phyloP scores from a whole-genome alignment of 2,797 vertebrate species.

The Melanotaenia boesemani region DNA sequence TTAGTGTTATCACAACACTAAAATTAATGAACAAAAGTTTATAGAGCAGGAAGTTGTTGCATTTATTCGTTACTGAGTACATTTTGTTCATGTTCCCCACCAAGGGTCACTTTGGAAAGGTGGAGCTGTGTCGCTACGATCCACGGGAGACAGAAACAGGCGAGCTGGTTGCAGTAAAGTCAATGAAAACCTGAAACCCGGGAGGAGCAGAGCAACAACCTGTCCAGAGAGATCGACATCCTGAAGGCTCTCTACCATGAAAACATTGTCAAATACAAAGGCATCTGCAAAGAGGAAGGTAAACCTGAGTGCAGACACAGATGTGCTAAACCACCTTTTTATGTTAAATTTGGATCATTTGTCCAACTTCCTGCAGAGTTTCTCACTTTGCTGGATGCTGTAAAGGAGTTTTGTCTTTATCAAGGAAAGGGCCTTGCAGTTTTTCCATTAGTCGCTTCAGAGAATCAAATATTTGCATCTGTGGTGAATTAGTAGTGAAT shows the following conservation, averaged over 20 bases:
- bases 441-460: not conserved
- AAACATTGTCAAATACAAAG: slow-evolving; percentile 98
- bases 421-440: not conserved
- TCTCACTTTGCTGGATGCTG: not conserved
- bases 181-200: slow-evolving; percentile 93
- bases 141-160: slow-evolving; percentile 94
- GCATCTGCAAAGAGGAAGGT: slow-evolving; percentile 97
- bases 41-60: not conserved
- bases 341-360: not conserved
- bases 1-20: not conserved
- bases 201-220: slow-evolving; percentile 92
- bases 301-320: slow-evolving; percentile 21
- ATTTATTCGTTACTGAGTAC: not conserved
- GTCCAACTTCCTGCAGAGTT: too few species aligned
- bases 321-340: not conserved
- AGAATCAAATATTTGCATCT: not conserved
- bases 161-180: slow-evolving; percentile 96
- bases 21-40: not conserved
- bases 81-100: not conserved
- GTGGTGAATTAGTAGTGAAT: too few species aligned
- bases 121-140: slow-evolving; percentile 96
- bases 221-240: slow-evolving; percentile 94
- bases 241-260: slow-evolving; percentile 95
- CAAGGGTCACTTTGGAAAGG: slow-evolving; percentile 97
- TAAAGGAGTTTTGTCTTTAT: not conserved